Percentiles rank a stretch among this genome's conserved stretches.
These are phyloP conservation scores for Procambarus clarkii DNA, from an alignment of 1,140 invertebrate genomes.

Conservation along the genomic window DNA sequence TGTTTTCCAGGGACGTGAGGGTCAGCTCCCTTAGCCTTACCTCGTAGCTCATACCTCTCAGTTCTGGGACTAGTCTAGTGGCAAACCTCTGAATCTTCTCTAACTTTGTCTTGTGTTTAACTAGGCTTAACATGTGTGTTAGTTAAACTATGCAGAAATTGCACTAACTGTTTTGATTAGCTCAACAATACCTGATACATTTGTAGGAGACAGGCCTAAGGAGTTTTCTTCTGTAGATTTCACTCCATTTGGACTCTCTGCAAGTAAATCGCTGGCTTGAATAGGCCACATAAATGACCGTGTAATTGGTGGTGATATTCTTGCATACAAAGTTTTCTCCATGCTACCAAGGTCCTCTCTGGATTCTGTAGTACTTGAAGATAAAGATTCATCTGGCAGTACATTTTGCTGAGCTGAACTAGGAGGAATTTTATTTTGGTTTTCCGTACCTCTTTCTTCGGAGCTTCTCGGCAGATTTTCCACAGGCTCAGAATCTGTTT, in stretches of 20 bases:
- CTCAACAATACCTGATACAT: not conserved
- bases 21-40: too few relatives aligned
- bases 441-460: not conserved
- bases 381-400: not conserved
- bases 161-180: too few relatives aligned
- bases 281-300: constrained; percentile 1
- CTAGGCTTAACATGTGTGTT: too few relatives aligned
- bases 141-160: too few relatives aligned
- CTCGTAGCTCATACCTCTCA: too few relatives aligned
- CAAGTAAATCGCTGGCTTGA: constrained; percentile 13
- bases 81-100: too few relatives aligned
- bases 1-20: too few relatives aligned
- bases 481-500: not conserved
- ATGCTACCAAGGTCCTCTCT: not conserved
- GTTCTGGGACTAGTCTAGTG: too few relatives aligned
- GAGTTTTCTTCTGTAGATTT: not conserved
- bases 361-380: not conserved
- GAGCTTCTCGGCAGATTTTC: not conserved
- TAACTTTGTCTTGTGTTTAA: too few relatives aligned
- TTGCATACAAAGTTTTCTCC: not conserved
- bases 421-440: not conserved
- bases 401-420: not conserved
- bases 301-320: not conserved
- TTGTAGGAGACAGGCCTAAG: not conserved
- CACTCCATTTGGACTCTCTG: not conserved